Evolutionary conservation across 2,113 vertebrate species (phyloP), one percentile per base, ranked within the genome.

Genomic region (Gasterosteus nipponicus): DNA sequence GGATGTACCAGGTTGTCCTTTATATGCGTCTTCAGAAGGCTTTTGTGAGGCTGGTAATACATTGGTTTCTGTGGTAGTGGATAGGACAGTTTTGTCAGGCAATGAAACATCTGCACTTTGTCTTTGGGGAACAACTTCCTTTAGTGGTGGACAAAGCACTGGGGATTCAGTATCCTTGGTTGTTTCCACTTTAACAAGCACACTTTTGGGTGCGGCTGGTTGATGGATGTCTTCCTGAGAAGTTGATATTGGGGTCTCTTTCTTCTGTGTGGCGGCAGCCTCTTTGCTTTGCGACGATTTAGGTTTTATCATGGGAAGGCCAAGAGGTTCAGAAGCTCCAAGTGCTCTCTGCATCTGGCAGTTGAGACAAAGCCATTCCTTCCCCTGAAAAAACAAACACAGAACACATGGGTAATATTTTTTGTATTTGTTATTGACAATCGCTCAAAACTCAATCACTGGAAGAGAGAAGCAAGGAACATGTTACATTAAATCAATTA

Each of bases 261-360:
- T 73, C 11, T 60, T 73, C n/a, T 83, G 51, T 71, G 51, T 22
- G 22, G 33, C 61, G 9, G 12, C 65, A 77, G 77, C 16, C 11
- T 86, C 90, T 87, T 94, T 96, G 51, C 83, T 86, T 73, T 88
- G 83, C 11, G 86, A 87, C 31, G 92, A 84, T 29, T 94, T 89
- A 26, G 89, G 86, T 79, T 93, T 93, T 7, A 93, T 91, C 82
- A 92, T 89, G 1, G 80, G 94, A 72, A 87, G 81, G 29, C 93
- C 89, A 68, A 89, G 90, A 76, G 95, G 88, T 70, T 96, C 96
- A 77, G 95, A 96, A 63, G 85, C 89, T 74, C 95, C 95, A 69
- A 97, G 91, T 0, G 97, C 96, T 94, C 97, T 95, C 76, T 96
- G 95, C 96, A 97, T 96, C 90, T 98, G 97, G 84, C 97, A 98